phyloP scores from a whole-genome alignment of 2,888 invertebrate genomes.

The Omphaloscelis lunosa region DNA sequence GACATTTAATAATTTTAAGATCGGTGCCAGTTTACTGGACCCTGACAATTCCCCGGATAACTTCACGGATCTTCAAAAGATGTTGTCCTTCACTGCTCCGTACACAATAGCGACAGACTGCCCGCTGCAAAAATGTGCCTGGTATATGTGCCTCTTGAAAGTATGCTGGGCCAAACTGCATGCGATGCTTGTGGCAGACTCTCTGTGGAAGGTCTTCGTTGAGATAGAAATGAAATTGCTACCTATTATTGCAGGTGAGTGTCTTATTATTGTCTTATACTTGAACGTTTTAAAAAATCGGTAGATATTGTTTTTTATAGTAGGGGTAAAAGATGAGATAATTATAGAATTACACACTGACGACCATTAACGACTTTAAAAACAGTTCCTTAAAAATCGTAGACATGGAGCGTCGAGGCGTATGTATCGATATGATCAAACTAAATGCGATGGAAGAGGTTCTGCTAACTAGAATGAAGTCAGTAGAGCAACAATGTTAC shows the following conservation, averaged over 20 bases:
- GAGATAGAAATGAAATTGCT: conserved; percentile 86
- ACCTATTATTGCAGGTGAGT: conserved; percentile 84
- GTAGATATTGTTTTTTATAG: background rate
- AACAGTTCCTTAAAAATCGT: conserved; percentile 15
- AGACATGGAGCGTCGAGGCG: conserved; percentile 86
- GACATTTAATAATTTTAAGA: conserved; percentile 66
- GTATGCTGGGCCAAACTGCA: conserved; percentile 71
- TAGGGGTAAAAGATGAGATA: background rate
- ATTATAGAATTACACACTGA: background rate
- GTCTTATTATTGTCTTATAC: background rate
- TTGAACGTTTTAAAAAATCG: background rate
- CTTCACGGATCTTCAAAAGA: conserved; percentile 80
- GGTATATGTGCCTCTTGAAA: conserved; percentile 76
- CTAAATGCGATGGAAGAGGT: conserved; percentile 80
- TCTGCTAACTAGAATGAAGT: conserved; percentile 75
- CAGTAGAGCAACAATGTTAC: conserved; percentile 81
- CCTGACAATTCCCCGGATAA: conserved; percentile 84
- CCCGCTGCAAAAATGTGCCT: conserved; percentile 77
- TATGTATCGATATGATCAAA: conserved; percentile 78
- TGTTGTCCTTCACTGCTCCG: conserved; percentile 71
- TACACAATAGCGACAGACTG: conserved; percentile 80
- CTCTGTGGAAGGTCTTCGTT: conserved; percentile 83
- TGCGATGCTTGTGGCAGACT: conserved; percentile 71
- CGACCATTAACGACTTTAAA: background rate
- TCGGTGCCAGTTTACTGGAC: conserved; percentile 84